Evolutionary conservation across 2,113 vertebrate genomes (phyloP).

Genomic region (Blennius ocellaris): DNA sequence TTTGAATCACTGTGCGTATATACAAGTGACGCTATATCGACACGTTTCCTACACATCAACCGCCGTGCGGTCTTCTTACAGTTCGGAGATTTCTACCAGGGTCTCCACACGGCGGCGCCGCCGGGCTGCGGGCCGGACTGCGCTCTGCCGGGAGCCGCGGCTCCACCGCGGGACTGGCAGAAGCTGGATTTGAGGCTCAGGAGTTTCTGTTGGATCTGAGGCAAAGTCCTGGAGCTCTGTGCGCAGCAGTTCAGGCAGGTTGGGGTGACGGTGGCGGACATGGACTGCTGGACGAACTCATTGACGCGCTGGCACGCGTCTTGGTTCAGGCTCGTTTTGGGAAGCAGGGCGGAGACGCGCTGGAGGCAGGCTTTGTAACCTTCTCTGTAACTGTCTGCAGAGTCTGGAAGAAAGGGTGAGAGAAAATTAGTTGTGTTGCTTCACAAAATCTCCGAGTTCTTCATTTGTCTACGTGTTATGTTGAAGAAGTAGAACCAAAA

Average conservation of each 20-base stretch:
- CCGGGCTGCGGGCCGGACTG: constrained; percentile 32
- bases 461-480: not conserved
- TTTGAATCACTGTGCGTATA: constrained; percentile 36
- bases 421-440: constrained; percentile 30
- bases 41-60: not conserved
- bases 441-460: accelerated
- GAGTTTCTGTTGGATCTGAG: constrained; percentile 74
- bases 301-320: constrained; percentile 80
- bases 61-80: constrained; percentile 9
- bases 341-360: constrained; percentile 82
- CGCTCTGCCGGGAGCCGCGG: not conserved
- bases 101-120: constrained; percentile 75
- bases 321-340: constrained; percentile 77
- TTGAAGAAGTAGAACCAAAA: constrained; percentile 3
- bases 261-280: constrained; percentile 43
- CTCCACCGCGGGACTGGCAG: constrained; percentile 22
- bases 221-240: constrained; percentile 62
- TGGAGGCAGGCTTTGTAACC: constrained; percentile 88
- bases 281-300: constrained; percentile 80
- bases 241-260: constrained; percentile 72
- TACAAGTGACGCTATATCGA: constrained; percentile 44
- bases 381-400: constrained; percentile 82
- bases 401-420: constrained; percentile 52
- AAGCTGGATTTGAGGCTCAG: constrained; percentile 72
- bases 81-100: constrained; percentile 82